These are phyloP conservation scores for Lasioglossum morio DNA, from an alignment of 2,888 invertebrate species.

Conservation along the genomic window DNA sequence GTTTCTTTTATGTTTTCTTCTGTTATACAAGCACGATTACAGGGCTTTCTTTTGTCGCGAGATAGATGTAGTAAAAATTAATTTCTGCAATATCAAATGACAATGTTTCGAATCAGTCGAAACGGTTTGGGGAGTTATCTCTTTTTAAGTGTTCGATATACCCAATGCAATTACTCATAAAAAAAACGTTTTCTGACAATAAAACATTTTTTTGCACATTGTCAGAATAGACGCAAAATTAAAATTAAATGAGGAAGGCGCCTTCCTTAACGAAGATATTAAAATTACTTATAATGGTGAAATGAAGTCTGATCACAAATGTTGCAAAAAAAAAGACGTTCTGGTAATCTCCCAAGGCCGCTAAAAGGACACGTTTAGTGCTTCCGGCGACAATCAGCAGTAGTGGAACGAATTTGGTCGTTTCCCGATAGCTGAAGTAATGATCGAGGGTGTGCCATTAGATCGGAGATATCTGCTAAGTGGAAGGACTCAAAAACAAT, in stretches of 20 bases:
- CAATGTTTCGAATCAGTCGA: no score
- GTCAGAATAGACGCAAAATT: background rate
- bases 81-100: background rate
- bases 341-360: background rate
- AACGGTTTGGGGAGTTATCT: no score
- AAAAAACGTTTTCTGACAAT: no score
- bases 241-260: background rate
- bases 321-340: background rate
- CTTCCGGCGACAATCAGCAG: background rate
- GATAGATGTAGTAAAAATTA: background rate
- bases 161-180: no score
- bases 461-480: background rate
- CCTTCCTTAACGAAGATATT: background rate
- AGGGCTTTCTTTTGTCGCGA: background rate
- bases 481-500: background rate
- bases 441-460: background rate
- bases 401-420: background rate
- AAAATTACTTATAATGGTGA: background rate
- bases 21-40: background rate
- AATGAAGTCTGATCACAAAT: background rate
- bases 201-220: no score
- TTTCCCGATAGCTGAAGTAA: background rate
- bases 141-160: no score
- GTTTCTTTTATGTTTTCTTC: background rate
- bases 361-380: constrained; percentile 4